Percentiles rank a stretch among this genome's conserved stretches.
These are phyloP conservation scores for Cathartes aura DNA, from an alignment of 2,113 vertebrate species.

Conservation along the genomic window DNA sequence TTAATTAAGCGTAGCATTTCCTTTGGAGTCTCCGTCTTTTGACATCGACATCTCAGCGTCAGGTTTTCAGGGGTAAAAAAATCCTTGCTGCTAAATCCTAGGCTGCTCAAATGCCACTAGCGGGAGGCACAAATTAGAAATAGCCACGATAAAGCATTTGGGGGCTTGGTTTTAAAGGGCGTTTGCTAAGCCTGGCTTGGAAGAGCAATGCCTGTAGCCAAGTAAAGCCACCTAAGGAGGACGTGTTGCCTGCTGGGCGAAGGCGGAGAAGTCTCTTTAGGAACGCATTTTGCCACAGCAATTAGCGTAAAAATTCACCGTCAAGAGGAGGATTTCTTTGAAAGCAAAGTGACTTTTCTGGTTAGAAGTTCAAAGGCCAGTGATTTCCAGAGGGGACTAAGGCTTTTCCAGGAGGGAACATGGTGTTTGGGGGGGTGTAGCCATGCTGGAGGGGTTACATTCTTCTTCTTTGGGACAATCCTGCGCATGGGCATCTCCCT, in stretches of 20 bases:
- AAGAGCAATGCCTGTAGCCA: neutral
- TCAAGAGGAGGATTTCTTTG: neutral
- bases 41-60: neutral
- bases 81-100: neutral
- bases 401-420: constrained; percentile 22
- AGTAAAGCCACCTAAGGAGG: neutral
- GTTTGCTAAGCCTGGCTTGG: neutral
- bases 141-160: neutral
- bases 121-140: neutral
- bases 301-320: neutral
- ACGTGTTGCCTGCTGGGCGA: neutral
- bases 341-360: neutral
- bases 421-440: neutral
- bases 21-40: neutral
- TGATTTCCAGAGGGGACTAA: constrained; percentile 24
- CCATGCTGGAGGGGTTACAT: constrained; percentile 53
- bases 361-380: neutral
- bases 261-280: neutral
- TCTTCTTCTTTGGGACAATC: constrained; percentile 38
- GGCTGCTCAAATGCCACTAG: neutral
- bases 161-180: neutral
- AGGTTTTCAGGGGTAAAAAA: neutral
- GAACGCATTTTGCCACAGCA: neutral
- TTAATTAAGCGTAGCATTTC: neutral
- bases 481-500: constrained; percentile 17